Evolutionary conservation across 1,140 invertebrate genomes (phyloP).

Genomic region (Littorina saxatilis): DNA sequence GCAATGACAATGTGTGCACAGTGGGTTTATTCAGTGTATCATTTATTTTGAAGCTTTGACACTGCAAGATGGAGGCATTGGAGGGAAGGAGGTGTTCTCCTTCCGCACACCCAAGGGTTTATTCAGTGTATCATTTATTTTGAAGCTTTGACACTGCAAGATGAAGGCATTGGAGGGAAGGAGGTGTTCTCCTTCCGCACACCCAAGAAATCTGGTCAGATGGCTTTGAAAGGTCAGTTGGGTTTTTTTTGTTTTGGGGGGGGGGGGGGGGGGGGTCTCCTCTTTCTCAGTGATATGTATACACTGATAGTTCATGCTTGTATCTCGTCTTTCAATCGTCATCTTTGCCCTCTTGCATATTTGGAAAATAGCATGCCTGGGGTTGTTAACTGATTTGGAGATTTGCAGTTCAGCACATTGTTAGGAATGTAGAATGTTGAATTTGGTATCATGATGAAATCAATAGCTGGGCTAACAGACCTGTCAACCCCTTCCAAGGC

Average conservation of each 20-base stretch:
- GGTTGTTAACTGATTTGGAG: neutral
- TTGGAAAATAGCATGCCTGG: neutral
- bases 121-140: neutral
- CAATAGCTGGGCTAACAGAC: no score
- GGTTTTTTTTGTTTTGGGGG: no score
- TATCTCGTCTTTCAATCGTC: neutral
- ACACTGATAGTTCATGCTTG: neutral
- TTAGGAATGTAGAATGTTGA: no score
- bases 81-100: slow-evolving; percentile 65
- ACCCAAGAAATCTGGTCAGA: slow-evolving; percentile 68
- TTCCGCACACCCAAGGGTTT: slow-evolving; percentile 68
- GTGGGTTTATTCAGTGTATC: neutral
- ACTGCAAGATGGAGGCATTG: slow-evolving; percentile 45
- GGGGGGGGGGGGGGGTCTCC: no score
- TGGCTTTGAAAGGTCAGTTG: slow-evolving; percentile 67
- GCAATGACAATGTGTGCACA: no score
- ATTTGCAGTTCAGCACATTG: no score
- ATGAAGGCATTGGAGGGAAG: slow-evolving; percentile 52
- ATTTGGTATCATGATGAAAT: no score
- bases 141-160: slow-evolving; percentile 52
- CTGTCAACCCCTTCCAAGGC: no score
- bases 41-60: slow-evolving; percentile 42
- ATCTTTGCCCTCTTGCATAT: neutral
- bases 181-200: slow-evolving; percentile 69
- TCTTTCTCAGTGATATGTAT: neutral